Base-by-base conservation (phyloP, 2,797 vertebrate genomes). In the Halcyon chelicuti region DNA sequence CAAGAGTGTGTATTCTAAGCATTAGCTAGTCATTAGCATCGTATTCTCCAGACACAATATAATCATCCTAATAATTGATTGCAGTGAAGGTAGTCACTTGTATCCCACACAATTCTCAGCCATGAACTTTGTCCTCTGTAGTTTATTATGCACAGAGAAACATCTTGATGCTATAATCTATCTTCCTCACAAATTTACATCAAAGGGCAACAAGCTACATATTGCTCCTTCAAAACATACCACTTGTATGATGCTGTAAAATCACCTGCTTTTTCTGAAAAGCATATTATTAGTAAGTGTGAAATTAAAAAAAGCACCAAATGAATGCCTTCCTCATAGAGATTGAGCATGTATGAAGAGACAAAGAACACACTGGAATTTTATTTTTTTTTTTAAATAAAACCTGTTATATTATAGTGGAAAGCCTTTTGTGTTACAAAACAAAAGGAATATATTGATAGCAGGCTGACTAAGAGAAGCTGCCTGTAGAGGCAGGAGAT, bases 1-100 rank as follows among this genome's bases (percentile, higher is more conserved):
- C 86, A 94, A 95, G 91, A 96, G 57, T 88, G 85, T 88, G 71
- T 75, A 51, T 97, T 94, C 83, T 96, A 92, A 93, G 87, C 2
- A 7, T 97, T 95, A 96, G 86, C 67, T 91, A 95, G 90, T 96
- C 87, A 94, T 97, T 96, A 96, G 88, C 83, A 86, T 92, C 58
- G 74, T 94, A 96, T 94, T 96, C 97, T 96, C 91, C 77, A 98
- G 96, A 95, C 91, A 88, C 62, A 86, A 90, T 93, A 88, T 93
- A 95, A 97, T 96, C 91, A 93, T 84, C 86, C 97, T 95, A 96
- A 96, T 96, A 96, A 97, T 71, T 96, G 96, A 97, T 95, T 92
- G 65, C 89, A 92, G 94, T 49, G 86, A 94, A 97, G 92, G 86
- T 94, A 97, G 89, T 96, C 93, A 92, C 94, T 95, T 94, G 84